Evolutionary conservation across 2,888 invertebrate genomes (phyloP).

Genomic region (Morpho achilles): DNA sequence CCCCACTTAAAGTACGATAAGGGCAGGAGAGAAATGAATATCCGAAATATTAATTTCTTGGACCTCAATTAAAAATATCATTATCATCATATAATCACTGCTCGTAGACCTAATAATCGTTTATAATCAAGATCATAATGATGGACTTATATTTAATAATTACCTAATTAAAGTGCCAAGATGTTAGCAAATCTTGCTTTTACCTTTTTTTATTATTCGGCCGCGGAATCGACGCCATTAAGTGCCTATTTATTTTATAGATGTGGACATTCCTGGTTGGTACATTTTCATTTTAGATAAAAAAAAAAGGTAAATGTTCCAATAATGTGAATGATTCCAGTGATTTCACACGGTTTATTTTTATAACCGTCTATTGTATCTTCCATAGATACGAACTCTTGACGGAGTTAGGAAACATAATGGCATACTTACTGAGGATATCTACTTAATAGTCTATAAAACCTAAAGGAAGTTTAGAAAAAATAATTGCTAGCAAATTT

Average conservation of each 20-base stretch:
- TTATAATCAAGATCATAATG: not conserved
- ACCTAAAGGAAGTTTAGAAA: not conserved
- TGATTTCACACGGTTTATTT: conserved; percentile 14
- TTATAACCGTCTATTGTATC: conserved; percentile 5
- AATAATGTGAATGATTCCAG: conserved; percentile 5
- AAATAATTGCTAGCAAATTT: too few relatives aligned
- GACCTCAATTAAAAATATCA: too few relatives aligned
- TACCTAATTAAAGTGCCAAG: too few relatives aligned
- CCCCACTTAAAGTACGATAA: too few relatives aligned
- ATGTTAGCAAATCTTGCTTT: too few relatives aligned
- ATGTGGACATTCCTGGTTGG: not conserved
- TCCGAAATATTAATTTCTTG: too few relatives aligned
- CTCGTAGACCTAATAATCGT: not conserved
- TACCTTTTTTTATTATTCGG: too few relatives aligned
- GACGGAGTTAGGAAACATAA: conserved; percentile 6
- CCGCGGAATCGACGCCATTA: too few relatives aligned
- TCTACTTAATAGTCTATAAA: conserved; percentile 7
- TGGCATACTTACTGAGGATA: conserved; percentile 2
- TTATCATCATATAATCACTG: too few relatives aligned
- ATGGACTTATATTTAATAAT: too few relatives aligned
- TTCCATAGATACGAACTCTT: not conserved
- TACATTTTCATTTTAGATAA: conserved; percentile 1
- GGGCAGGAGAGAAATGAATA: too few relatives aligned
- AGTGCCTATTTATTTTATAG: conserved; percentile 5
- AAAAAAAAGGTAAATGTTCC: conserved; percentile 6